Evolutionary conservation across 2,797 vertebrate species (phyloP).

Genomic region (Alauda arvensis): DNA sequence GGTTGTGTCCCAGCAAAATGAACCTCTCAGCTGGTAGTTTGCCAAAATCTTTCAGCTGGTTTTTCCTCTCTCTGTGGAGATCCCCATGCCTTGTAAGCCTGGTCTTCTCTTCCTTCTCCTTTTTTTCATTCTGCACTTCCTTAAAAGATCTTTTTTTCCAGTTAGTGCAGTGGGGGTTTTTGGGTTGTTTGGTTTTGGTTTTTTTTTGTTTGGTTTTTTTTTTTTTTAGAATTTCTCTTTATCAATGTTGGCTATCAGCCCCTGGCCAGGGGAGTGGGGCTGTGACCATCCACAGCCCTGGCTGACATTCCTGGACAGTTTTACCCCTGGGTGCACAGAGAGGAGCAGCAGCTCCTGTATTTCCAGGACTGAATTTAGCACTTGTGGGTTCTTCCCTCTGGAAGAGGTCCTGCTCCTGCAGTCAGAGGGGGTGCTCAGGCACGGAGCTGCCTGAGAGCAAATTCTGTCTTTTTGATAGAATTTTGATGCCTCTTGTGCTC

Average conservation of each 20-base stretch:
- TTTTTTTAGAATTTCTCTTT: neutral
- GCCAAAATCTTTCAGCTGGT: neutral
- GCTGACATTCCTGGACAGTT: neutral
- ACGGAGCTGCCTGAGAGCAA: neutral
- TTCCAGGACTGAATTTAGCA: neutral
- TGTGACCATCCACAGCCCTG: neutral
- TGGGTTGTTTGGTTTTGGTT: no score
- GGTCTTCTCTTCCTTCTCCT: neutral
- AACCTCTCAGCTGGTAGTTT: neutral
- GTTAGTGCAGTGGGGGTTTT: no score
- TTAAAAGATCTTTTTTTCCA: neutral
- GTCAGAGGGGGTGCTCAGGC: neutral
- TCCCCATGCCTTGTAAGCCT: neutral
- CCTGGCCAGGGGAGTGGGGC: neutral
- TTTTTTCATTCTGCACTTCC: neutral
- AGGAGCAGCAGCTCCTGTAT: rapidly evolving
- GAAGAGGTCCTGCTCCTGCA: neutral
- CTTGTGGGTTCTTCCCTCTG: neutral
- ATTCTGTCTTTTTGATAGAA: neutral
- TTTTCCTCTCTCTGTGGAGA: neutral
- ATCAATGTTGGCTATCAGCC: neutral
- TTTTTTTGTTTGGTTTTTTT: no score
- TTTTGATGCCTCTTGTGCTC: neutral
- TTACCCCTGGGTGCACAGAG: no score
- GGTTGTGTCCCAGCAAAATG: neutral